These are phyloP conservation scores for Linnaemya tessellans DNA, from an alignment of 2,888 invertebrate species.

Conservation along the genomic window DNA sequence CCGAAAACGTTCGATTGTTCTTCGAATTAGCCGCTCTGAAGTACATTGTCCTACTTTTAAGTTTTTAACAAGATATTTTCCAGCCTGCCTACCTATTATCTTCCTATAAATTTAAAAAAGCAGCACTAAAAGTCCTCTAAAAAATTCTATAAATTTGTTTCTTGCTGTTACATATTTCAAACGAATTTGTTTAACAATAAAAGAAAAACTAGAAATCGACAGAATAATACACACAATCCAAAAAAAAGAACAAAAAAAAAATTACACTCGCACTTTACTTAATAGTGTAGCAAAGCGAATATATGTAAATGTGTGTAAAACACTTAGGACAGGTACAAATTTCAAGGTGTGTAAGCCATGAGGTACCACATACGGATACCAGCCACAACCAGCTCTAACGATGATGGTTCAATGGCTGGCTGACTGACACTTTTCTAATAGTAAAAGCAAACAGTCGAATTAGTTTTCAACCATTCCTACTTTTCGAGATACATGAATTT, in stretches of 20 bases:
- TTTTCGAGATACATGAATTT: not conserved
- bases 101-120: not conserved
- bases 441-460: conserved; percentile 65
- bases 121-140: not conserved
- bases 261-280: not conserved
- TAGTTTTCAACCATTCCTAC: conserved; percentile 41
- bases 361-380: conserved; percentile 46
- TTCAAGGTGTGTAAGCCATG: conserved; percentile 66
- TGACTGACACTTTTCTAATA: conserved; percentile 57
- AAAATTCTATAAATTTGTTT: conserved; percentile 11
- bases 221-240: not conserved
- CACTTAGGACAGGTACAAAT: conserved; percentile 63
- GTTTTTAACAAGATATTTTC: too few species aligned
- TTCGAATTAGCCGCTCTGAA: too few species aligned
- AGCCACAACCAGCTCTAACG: conserved; percentile 4
- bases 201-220: not conserved
- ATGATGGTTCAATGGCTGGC: conserved; percentile 46
- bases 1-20: too few species aligned
- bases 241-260: too few species aligned
- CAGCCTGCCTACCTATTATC: too few species aligned
- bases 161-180: conserved; percentile 59
- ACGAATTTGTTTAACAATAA: conserved; percentile 62
- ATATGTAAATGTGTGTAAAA: conserved; percentile 4
- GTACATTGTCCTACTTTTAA: too few species aligned
- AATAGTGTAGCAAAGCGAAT: conserved; percentile 44